These are phyloP conservation scores for Mastomys coucha DNA, from an alignment of 2,113 vertebrate genomes.

Conservation along the genomic window DNA sequence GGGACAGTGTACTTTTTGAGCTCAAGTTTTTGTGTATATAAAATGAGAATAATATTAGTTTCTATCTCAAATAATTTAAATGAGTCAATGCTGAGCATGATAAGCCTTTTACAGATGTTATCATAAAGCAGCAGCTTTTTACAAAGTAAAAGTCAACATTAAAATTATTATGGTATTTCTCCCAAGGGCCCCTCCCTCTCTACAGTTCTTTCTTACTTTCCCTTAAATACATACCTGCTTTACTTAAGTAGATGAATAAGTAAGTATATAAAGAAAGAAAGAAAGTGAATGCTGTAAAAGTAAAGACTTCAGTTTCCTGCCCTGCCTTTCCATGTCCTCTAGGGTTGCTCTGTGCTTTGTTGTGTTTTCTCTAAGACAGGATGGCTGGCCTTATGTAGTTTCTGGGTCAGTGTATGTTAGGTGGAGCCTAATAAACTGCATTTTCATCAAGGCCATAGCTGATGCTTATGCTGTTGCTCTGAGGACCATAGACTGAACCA, in stretches of 20 bases:
- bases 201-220: neutral
- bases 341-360: neutral
- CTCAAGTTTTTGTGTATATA: slow-evolving; percentile 33
- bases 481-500: neutral
- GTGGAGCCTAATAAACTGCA: neutral
- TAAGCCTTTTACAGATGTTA: neutral
- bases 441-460: neutral
- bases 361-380: neutral
- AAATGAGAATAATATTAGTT: neutral
- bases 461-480: neutral
- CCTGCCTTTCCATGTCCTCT: neutral
- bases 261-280: no score
- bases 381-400: neutral
- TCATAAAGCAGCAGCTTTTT: neutral
- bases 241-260: neutral
- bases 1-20: neutral
- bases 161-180: neutral
- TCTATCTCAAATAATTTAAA: neutral
- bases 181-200: neutral
- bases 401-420: neutral
- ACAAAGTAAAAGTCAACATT: neutral
- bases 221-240: neutral
- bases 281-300: neutral
- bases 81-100: neutral
- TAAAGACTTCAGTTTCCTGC: neutral